Base-by-base conservation (phyloP, 2,888 invertebrate genomes). In the Agriotes lineatus region DNA sequence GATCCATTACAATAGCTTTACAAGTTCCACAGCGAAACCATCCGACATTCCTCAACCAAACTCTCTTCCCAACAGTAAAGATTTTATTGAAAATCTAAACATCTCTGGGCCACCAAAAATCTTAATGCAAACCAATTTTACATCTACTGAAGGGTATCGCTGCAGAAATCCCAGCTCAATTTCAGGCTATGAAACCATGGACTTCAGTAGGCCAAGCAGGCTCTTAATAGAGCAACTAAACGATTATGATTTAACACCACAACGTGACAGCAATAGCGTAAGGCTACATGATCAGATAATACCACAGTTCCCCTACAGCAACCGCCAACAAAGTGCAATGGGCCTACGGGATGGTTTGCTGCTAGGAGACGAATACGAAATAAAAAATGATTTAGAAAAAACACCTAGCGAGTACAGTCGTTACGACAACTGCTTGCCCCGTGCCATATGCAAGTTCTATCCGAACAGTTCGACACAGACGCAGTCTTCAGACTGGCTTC, bases 401-500 rank as follows among this genome's bases (percentile, higher is more conserved):
- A 50, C 2, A 25, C 7, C 50, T 25, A 50, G 25, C 19, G 10
- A 6, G 1, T 59, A 25, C 7, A 35, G 30, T 48, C 12, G 14
- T 18, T 54, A 54, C 25, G 42, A 66, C 22, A 50, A 33, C 25
- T 59, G 60, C 20, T 54, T 64, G 12, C 69, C 67, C 1, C 22
- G 61, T 10, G 45, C 22, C 5, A 60, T 72, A 7, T 56, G 48
- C 14, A 59, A 61, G 19, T 72, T 72, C 54, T 72, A 61, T 48
- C 72, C 72, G 0, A 65, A 61, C 19, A 58, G 35, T 20, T 44
- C 72, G 1, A 70, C 72, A 5, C 72, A 72, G 52, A 72, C 72
- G 5, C 37, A 39, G 7, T 68, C 70, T 9, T 52, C 69, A 5
- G 72, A 72, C 59, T 67, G 14, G 37, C 56, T 56, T 7, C 22